These are phyloP conservation scores for Cyanistes caeruleus DNA, from an alignment of 2,113 vertebrate species.

Conservation along the genomic window DNA sequence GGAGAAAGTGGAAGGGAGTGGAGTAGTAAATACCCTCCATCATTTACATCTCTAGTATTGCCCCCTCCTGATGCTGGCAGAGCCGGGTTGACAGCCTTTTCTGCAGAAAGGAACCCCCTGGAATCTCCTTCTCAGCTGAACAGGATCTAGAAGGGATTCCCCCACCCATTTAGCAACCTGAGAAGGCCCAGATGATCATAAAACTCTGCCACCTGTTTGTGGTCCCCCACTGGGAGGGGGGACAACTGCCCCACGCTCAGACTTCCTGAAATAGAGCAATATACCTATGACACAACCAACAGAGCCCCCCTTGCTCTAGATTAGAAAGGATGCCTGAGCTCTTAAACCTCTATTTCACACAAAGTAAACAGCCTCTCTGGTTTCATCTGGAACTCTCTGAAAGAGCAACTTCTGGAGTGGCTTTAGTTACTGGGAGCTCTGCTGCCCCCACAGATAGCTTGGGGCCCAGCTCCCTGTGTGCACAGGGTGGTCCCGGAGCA, in stretches of 20 bases:
- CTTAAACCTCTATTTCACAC: background rate
- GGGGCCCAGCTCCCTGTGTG: background rate
- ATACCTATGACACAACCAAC: background rate
- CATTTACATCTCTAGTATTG: background rate
- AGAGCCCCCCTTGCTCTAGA: background rate
- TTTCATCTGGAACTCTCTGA: slow-evolving; percentile 16
- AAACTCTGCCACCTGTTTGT: slow-evolving; percentile 53
- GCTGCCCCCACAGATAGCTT: background rate
- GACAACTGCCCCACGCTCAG: slow-evolving; percentile 26
- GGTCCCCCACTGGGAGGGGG: background rate
- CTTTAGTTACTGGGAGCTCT: background rate
- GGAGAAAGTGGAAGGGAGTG: background rate
- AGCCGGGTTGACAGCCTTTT: background rate
- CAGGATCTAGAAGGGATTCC: slow-evolving; percentile 58
- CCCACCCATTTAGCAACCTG: slow-evolving; percentile 29
- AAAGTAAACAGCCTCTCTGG: slow-evolving; percentile 3
- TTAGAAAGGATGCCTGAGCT: background rate
- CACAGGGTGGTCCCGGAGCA: background rate
- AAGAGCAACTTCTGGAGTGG: background rate
- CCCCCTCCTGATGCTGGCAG: background rate
- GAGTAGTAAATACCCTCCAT: background rate
- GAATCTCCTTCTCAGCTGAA: slow-evolving; percentile 6
- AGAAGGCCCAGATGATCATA: slow-evolving; percentile 28
- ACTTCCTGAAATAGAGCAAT: slow-evolving; percentile 41
- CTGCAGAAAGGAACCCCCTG: background rate